Base-by-base conservation (phyloP, 1,140 invertebrate species). In the Drosophila nikananu region DNA sequence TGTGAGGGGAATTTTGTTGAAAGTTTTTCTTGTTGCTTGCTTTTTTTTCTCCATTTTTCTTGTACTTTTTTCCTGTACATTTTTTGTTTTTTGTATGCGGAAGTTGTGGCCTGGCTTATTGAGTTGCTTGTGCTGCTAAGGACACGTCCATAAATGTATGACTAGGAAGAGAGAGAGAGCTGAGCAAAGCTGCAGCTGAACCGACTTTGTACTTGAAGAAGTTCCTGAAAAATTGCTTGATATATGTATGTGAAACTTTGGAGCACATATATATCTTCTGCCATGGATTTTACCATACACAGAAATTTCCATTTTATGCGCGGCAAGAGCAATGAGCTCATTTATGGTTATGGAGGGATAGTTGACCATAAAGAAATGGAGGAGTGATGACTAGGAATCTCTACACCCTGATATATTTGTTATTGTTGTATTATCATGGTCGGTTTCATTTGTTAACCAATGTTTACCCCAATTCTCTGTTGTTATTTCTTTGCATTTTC, bases 81-180 rank as follows among this genome's bases (percentile, higher is more conserved):
- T 27, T 51, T 3, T 19, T 30, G 30, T 63, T 49, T 67, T 39
- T 63, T 71, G 46, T 54, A 49, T 27, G 10, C 39, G 49, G 35
- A 77, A 79, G 55, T 80, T 80, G 70, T 61, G 66, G 80, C 44
- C 66, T 67, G 55, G 80, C 81, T 81, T 83, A 77, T 84, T 84
- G 81, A 84, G 81, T 67, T 66, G 81, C 71, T 62, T 63, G 60
- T 55, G 63, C 76, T 83, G 70, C 42, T 48, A 52, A 76, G 64
- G 61, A 84, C 81, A 80, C 77, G 73, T 74, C 35, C 80, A 77
- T 71, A 82, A 81, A 82, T 81, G 67, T 78, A 82, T 61, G 72
- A 66, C 66, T 70, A 65, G 42, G 17, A n/a, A n/a, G 19, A 0
- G 19, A 8, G 39, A n/a, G 35, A 35, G 25, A 32, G 27, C 21